Conservation (phyloP, 1,140 invertebrate genomes). For the Lordiphosa mommai region DNA sequence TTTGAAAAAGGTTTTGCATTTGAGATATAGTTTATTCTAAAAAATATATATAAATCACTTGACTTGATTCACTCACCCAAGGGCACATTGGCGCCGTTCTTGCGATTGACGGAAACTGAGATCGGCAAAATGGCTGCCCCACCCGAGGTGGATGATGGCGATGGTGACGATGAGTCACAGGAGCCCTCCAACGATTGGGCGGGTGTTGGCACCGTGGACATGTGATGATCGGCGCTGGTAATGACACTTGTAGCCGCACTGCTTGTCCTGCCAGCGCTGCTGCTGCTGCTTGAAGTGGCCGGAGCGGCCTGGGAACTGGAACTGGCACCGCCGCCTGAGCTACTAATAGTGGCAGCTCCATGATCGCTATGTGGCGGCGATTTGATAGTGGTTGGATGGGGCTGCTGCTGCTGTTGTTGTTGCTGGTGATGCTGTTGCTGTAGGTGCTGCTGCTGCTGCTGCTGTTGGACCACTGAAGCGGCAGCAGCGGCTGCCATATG, state of each 20-base stretch:
- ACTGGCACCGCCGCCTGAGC: conserved; percentile 15
- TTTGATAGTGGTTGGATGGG: conserved; percentile 42
- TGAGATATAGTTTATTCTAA: no score
- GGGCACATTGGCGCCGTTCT: conserved; percentile 69
- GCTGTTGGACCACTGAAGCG: conserved; percentile 46
- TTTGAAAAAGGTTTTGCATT: no score
- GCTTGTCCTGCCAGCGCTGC: conserved; percentile 20
- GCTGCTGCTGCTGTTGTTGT: conserved; percentile 53
- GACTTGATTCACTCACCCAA: conserved; percentile 63
- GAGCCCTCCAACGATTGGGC: conserved; percentile 75
- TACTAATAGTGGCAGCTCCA: conserved; percentile 54
- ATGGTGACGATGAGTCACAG: conserved; percentile 77
- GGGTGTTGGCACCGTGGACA: conserved; percentile 71
- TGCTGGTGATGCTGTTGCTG: conserved; percentile 53
- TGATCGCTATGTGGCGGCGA: conserved; percentile 64
- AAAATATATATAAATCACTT: background rate
- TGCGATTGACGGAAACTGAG: conserved; percentile 74
- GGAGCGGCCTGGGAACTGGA: conserved; percentile 56
- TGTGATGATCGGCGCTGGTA: conserved; percentile 67
- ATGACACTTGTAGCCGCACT: conserved; percentile 63
- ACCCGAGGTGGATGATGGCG: conserved; percentile 76
- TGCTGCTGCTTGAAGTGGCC: conserved; percentile 56
- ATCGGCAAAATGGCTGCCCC: conserved; percentile 60
- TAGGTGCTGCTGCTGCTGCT: conserved; percentile 52
- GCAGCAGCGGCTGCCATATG: conserved; percentile 58